phyloP scores from a whole-genome alignment of 1,140 invertebrate genomes.

The Drosophila ficusphila region DNA sequence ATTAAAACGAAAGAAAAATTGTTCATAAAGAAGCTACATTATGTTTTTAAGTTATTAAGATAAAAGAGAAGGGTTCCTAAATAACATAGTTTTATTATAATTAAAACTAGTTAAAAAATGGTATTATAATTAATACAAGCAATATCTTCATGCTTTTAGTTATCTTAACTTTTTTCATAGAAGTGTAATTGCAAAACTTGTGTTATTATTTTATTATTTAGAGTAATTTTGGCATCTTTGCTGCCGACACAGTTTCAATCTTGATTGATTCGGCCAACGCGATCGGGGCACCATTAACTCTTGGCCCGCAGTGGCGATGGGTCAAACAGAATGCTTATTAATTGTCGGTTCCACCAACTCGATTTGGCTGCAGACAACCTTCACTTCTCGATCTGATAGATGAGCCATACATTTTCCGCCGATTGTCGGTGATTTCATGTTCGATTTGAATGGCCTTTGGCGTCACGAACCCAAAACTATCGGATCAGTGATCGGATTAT shows the following conservation, averaged over 20 bases:
- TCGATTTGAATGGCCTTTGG: neutral
- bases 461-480: neutral
- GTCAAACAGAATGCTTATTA: slow-evolving; percentile 58
- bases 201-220: too few relatives aligned
- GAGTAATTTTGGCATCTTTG: neutral
- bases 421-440: slow-evolving; percentile 12
- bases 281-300: slow-evolving; percentile 24
- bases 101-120: too few relatives aligned
- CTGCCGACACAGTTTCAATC: slow-evolving; percentile 18
- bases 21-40: too few relatives aligned
- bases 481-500: neutral
- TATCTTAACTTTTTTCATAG: too few relatives aligned
- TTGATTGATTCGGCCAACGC: slow-evolving; percentile 26
- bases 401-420: slow-evolving; percentile 30
- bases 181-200: too few relatives aligned
- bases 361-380: slow-evolving; percentile 23
- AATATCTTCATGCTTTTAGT: too few relatives aligned
- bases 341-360: slow-evolving; percentile 40
- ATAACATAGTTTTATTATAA: too few relatives aligned
- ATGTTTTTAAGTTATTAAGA: too few relatives aligned
- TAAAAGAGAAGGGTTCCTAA: too few relatives aligned
- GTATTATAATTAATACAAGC: too few relatives aligned
- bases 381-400: slow-evolving; percentile 37
- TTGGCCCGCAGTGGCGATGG: slow-evolving; percentile 28
- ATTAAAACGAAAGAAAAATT: too few relatives aligned